Conservation (phyloP, 2,113 vertebrate species). For the Paedocypris sp. region DNA sequence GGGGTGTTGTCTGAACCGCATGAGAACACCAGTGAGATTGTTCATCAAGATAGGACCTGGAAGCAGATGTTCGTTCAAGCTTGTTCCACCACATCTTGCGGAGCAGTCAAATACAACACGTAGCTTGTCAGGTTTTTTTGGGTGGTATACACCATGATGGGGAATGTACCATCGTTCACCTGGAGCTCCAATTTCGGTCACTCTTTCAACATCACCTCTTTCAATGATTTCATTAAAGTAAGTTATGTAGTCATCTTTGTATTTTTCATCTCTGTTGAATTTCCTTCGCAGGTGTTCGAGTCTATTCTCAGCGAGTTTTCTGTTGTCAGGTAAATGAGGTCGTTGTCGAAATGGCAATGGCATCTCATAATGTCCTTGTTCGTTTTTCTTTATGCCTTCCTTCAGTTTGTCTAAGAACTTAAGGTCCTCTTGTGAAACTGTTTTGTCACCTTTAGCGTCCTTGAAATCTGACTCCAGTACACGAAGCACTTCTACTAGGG, state of each 20-base stretch:
- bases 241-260: not conserved
- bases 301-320: not conserved
- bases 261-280: not conserved
- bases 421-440: conserved; percentile 23
- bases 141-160: not conserved
- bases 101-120: conserved; percentile 6
- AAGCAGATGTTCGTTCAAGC: conserved; percentile 14
- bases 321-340: conserved; percentile 15
- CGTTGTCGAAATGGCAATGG: too few species aligned
- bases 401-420: conserved; percentile 6
- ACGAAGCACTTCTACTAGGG: conserved; percentile 3
- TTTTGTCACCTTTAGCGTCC: not conserved
- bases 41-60: not conserved
- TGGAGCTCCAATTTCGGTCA: not conserved
- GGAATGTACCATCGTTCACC: conserved; percentile 8
- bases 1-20: not conserved
- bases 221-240: conserved; percentile 16
- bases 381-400: conserved; percentile 1
- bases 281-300: conserved; percentile 11
- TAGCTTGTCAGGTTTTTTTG: too few species aligned
- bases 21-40: conserved; percentile 7
- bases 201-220: not conserved
- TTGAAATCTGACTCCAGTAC: conserved; percentile 19
- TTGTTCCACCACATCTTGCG: not conserved
- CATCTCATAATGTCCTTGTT: conserved; percentile 14